These are phyloP conservation scores for Chionomys nivalis DNA, from an alignment of 2,113 vertebrate species.

Conservation along the genomic window DNA sequence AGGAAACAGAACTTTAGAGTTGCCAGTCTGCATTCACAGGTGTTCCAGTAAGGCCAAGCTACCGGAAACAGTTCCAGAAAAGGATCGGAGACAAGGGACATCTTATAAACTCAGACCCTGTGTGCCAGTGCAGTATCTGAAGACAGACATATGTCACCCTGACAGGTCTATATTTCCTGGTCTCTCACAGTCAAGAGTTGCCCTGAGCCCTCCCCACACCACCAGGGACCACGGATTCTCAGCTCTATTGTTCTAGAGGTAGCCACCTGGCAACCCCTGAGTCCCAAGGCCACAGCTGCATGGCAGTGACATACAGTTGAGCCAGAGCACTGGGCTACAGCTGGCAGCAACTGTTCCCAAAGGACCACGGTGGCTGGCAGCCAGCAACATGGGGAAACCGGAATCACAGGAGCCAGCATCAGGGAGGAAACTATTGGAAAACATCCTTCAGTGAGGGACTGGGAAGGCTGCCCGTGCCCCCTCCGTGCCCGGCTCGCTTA, in stretches of 20 bases:
- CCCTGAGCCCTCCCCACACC: neutral
- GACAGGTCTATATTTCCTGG: neutral
- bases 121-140: neutral
- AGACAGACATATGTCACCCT: neutral
- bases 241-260: neutral
- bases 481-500: neutral
- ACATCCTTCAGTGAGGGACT: neutral
- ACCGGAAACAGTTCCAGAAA: slow-evolving; percentile 1
- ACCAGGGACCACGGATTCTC: neutral
- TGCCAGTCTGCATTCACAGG: neutral
- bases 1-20: slow-evolving; percentile 12
- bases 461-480: neutral
- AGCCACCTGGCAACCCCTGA: neutral
- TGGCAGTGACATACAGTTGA: neutral
- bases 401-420: slow-evolving; percentile 8
- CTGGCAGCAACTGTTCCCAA: slow-evolving; percentile 58
- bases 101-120: neutral
- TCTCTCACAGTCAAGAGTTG: neutral
- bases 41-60: neutral
- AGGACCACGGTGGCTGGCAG: neutral
- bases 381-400: neutral
- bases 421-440: slow-evolving; percentile 43
- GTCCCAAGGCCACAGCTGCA: slow-evolving; percentile 50
- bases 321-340: neutral
- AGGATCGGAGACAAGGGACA: neutral